A percentile compares a stretch with the other conserved stretches of the same genome.
Evolutionary conservation across 2,113 vertebrate genomes (phyloP).

Genomic region (Calyptommatus sinebrachiatus): DNA sequence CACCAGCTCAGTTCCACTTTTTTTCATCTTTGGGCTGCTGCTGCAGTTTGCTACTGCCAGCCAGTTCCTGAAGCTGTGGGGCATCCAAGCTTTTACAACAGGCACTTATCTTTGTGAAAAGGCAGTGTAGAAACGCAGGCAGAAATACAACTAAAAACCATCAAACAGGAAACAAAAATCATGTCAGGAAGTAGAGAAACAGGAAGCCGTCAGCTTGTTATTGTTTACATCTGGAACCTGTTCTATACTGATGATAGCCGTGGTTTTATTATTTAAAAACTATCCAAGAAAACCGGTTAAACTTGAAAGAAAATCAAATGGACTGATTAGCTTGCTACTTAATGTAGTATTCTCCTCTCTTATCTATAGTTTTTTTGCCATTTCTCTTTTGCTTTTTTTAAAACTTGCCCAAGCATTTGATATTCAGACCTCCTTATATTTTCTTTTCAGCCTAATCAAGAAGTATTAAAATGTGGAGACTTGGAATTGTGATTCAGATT

Average conservation of each 20-base stretch:
- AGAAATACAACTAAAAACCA: no score
- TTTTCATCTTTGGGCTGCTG: no score
- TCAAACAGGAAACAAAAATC: no score
- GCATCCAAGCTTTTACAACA: no score
- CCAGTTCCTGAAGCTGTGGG: no score
- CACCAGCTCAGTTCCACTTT: no score
- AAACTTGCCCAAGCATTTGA: slow-evolving; percentile 38
- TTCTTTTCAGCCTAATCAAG: slow-evolving; percentile 52
- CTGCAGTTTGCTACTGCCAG: no score
- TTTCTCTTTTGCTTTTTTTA: slow-evolving; percentile 25
- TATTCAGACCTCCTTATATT: slow-evolving; percentile 45
- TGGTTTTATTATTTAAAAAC: neutral
- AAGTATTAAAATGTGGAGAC: slow-evolving; percentile 35
- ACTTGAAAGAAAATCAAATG: neutral
- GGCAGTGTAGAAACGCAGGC: no score
- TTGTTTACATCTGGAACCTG: no score
- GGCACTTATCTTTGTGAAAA: no score
- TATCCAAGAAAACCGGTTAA: neutral
- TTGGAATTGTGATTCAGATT: slow-evolving; percentile 64
- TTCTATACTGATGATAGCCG: neutral
- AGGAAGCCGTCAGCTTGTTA: no score
- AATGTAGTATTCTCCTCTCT: slow-evolving; percentile 27
- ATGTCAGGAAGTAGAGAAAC: no score
- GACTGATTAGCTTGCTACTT: neutral
- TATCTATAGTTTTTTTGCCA: neutral